Conservation (phyloP, 1,140 invertebrate species). For the Drosophila setifemur region DNA sequence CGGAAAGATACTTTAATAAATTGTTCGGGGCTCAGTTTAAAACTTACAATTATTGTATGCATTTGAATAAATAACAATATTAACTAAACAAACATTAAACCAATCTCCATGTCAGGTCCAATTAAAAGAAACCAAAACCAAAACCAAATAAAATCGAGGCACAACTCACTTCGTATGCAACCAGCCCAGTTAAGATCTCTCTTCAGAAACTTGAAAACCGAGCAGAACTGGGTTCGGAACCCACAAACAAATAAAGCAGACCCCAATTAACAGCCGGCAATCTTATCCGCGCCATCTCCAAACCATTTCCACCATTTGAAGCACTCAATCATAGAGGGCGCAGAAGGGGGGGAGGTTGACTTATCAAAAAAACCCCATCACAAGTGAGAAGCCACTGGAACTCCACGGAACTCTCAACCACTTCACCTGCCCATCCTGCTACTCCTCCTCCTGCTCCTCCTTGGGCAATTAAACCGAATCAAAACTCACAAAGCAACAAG, state of each 20-base stretch:
- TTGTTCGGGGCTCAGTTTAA: no score
- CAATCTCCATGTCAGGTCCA: neutral
- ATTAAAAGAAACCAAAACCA: constrained; percentile 14
- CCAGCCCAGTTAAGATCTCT: constrained; percentile 24
- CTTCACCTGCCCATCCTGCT: constrained; percentile 23
- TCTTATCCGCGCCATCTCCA: constrained; percentile 32
- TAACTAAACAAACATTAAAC: neutral
- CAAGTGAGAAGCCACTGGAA: constrained; percentile 7
- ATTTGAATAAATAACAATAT: neutral
- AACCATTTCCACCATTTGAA: constrained; percentile 22
- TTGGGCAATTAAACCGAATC: constrained; percentile 61
- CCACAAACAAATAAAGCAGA: neutral
- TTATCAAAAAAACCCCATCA: constrained; percentile 26
- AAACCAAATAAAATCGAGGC: constrained; percentile 1
- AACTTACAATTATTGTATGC: no score
- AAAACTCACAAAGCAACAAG: constrained; percentile 33
- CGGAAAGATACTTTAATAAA: neutral
- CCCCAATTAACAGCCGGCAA: constrained; percentile 30
- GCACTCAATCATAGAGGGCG: constrained; percentile 34
- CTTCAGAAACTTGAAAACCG: no score
- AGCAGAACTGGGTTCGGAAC: no score
- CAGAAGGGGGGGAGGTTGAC: no score
- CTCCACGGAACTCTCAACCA: constrained; percentile 7
- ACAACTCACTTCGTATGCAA: constrained; percentile 21
- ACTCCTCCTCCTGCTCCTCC: neutral